These are phyloP conservation scores for Brachirus orientalis DNA, from an alignment of 2,113 vertebrate species.

Conservation along the genomic window DNA sequence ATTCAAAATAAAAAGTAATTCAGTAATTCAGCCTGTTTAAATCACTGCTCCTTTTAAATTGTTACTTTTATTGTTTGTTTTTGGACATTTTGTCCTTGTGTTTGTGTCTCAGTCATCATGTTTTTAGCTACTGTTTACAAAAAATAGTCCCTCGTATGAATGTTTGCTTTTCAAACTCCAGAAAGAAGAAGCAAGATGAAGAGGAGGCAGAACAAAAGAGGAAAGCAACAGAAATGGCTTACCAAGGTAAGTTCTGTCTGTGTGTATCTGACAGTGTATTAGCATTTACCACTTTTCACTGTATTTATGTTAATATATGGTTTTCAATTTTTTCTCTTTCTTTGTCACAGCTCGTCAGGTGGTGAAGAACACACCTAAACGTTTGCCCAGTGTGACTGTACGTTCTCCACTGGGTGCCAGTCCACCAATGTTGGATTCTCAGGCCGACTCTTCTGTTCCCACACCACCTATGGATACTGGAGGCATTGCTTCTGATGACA, in stretches of 20 bases:
- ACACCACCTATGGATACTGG: constrained; percentile 69
- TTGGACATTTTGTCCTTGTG: neutral
- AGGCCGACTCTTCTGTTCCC: constrained; percentile 82
- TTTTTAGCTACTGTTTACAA: neutral
- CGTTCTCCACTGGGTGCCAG: constrained; percentile 91
- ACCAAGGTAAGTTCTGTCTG: constrained; percentile 84
- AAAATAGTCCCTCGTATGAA: too few species aligned
- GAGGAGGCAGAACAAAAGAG: constrained; percentile 96
- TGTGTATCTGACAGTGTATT: neutral
- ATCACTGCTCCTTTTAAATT: too few species aligned
- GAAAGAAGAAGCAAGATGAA: constrained; percentile 96
- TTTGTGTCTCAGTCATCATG: neutral
- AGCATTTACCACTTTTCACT: too few species aligned
- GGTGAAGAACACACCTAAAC: constrained; percentile 93
- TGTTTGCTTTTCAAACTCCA: constrained; percentile 52
- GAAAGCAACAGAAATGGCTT: constrained; percentile 95
- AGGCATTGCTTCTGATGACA: constrained; percentile 72
- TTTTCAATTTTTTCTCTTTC: neutral
- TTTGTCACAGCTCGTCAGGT: constrained; percentile 90
- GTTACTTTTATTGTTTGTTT: neutral
- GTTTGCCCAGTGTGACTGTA: constrained; percentile 89
- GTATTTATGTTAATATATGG: neutral
- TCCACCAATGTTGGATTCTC: constrained; percentile 88
- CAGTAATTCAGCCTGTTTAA: too few species aligned
- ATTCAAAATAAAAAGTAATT: too few species aligned